phyloP scores from a whole-genome alignment of 2,113 vertebrate species.

The Oostethus manadensis region DNA sequence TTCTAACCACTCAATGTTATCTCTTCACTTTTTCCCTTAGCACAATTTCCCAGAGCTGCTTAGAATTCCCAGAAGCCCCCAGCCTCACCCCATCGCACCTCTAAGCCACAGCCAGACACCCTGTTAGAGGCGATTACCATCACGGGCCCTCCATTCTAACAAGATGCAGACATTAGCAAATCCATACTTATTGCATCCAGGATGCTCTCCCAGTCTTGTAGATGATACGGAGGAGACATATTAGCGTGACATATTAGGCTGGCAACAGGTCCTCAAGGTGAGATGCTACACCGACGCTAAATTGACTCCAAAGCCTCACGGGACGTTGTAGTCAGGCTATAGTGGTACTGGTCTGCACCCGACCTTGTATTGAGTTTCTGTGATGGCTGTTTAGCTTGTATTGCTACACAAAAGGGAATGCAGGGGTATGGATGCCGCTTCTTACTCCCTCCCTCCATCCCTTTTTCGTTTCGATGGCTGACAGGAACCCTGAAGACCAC shows the following conservation, averaged over 20 bases:
- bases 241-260: conserved; percentile 71
- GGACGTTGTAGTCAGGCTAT: conserved; percentile 48
- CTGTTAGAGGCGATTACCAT: conserved; percentile 57
- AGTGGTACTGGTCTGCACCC: conserved; percentile 35
- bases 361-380: conserved; percentile 65
- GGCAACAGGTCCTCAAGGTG: conserved; percentile 65
- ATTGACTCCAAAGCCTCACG: conserved; percentile 67
- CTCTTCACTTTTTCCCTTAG: conserved; percentile 38
- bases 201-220: conserved; percentile 71
- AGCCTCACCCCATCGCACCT: conserved; percentile 43
- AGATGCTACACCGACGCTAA: conserved; percentile 66
- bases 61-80: conserved; percentile 50
- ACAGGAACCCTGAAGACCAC: conserved; percentile 66
- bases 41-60: conserved; percentile 54
- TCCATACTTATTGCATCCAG: conserved; percentile 76
- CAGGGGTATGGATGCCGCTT: conserved; percentile 38
- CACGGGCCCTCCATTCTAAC: conserved; percentile 49
- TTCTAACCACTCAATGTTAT: conserved; percentile 57
- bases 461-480: conserved; percentile 58
- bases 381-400: conserved; percentile 62
- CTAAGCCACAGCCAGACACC: conserved; percentile 61
- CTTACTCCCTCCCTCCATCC: conserved; percentile 7
- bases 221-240: conserved; percentile 77
- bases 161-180: conserved; percentile 70
- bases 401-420: conserved; percentile 45